These are phyloP conservation scores for Portevinia maculata DNA, from an alignment of 2,888 invertebrate genomes.

Conservation along the genomic window DNA sequence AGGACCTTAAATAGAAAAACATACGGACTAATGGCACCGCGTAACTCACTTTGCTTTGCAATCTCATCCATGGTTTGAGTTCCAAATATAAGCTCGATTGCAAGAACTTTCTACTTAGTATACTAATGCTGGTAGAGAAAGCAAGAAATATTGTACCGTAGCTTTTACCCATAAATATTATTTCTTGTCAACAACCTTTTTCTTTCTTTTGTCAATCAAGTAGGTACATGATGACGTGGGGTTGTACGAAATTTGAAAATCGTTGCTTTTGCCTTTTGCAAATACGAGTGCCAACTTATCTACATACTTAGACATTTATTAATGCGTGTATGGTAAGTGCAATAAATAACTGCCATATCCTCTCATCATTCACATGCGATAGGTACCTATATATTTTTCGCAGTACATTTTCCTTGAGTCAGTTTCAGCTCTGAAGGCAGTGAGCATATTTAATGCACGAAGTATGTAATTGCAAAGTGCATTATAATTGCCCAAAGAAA, in stretches of 20 bases:
- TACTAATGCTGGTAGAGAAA: too few species aligned
- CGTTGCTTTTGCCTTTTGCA: not conserved
- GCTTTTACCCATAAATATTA: not conserved
- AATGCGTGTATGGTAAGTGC: not conserved
- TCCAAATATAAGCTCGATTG: too few species aligned
- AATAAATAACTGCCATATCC: conserved; percentile 50
- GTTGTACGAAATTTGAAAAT: conserved; percentile 14
- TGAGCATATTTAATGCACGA: conserved; percentile 28
- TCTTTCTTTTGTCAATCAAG: not conserved
- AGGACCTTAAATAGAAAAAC: too few species aligned
- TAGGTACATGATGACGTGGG: too few species aligned
- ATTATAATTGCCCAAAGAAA: conserved; percentile 48
- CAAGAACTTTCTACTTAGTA: too few species aligned
- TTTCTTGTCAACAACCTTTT: conserved; percentile 21
- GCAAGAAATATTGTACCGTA: too few species aligned
- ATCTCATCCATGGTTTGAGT: too few species aligned
- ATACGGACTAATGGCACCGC: too few species aligned
- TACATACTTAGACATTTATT: too few species aligned
- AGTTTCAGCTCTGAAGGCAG: conserved; percentile 4
- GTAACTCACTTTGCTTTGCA: too few species aligned
- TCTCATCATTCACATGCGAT: conserved; percentile 45
- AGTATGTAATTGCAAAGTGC: conserved; percentile 23
- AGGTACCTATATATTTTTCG: not conserved
- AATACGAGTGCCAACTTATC: too few species aligned
- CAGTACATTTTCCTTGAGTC: conserved; percentile 8